Evolutionary conservation across 2,888 invertebrate species (phyloP).

Genomic region (Lithophane ornitopus): DNA sequence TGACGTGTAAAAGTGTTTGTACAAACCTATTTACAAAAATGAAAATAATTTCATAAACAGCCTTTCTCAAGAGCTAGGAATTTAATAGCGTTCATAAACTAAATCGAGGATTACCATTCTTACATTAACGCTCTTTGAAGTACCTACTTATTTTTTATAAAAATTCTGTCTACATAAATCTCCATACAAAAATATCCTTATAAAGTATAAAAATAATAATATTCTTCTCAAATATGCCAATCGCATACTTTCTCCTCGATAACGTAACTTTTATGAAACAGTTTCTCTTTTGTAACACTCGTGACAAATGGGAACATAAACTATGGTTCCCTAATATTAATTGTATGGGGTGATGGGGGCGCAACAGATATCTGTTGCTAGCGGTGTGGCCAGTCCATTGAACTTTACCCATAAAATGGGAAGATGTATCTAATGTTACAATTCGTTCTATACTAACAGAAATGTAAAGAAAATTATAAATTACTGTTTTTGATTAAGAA

Average conservation of each 20-base stretch:
- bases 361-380: constrained; percentile 88
- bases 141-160: too few relatives aligned
- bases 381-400: constrained; percentile 48
- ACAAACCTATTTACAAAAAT: too few relatives aligned
- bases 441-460: too few relatives aligned
- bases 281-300: constrained; percentile 50
- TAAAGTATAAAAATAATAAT: constrained; percentile 34
- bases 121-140: neutral
- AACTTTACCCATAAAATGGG: constrained; percentile 42
- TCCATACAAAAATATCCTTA: neutral
- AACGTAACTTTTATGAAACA: constrained; percentile 52
- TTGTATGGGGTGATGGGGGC: constrained; percentile 69
- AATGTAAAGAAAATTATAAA: neutral
- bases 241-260: constrained; percentile 25
- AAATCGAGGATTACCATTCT: neutral
- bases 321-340: constrained; percentile 67
- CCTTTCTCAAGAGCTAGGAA: neutral
- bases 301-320: constrained; percentile 69
- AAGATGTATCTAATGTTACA: constrained; percentile 4
- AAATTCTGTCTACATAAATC: neutral
- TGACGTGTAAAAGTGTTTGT: too few relatives aligned
- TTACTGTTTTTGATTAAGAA: neutral
- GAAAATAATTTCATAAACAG: neutral
- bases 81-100: neutral
- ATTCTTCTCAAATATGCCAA: constrained; percentile 17